A percentile compares a stretch with the other conserved stretches of the same genome.
phyloP scores from a whole-genome alignment of 2,113 vertebrate species.

The Carassius auratus region DNA sequence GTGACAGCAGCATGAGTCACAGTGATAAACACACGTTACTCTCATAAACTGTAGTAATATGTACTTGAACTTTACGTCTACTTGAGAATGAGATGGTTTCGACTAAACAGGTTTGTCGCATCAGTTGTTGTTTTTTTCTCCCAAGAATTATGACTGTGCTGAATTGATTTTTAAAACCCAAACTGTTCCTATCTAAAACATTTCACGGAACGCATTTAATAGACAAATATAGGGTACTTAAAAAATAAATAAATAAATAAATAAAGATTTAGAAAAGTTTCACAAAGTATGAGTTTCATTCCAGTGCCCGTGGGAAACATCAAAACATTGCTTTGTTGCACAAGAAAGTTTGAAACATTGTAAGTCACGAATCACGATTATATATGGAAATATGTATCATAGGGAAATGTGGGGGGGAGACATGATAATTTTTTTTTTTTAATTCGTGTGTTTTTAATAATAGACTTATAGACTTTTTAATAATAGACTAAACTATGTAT shows the following conservation, averaged over 20 bases:
- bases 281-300: not conserved
- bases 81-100: not conserved
- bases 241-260: not conserved
- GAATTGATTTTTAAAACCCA: not conserved
- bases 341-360: not conserved
- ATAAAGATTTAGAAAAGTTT: not conserved
- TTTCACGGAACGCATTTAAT: not conserved
- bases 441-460: not conserved
- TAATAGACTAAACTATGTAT: not conserved
- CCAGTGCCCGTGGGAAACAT: not conserved
- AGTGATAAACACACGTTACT: conserved; percentile 9
- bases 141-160: too few relatives aligned
- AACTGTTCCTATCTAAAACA: not conserved
- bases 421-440: not conserved
- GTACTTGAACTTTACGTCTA: conserved; percentile 1
- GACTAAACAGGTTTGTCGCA: not conserved
- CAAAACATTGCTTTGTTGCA: not conserved
- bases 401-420: not conserved
- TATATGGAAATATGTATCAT: not conserved
- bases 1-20: conserved; percentile 16
- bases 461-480: not conserved
- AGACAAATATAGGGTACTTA: not conserved
- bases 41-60: not conserved
- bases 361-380: not conserved
- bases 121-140: not conserved